Evolutionary conservation across 2,888 invertebrate species (phyloP).

Genomic region (Margaritifera margaritifera): DNA sequence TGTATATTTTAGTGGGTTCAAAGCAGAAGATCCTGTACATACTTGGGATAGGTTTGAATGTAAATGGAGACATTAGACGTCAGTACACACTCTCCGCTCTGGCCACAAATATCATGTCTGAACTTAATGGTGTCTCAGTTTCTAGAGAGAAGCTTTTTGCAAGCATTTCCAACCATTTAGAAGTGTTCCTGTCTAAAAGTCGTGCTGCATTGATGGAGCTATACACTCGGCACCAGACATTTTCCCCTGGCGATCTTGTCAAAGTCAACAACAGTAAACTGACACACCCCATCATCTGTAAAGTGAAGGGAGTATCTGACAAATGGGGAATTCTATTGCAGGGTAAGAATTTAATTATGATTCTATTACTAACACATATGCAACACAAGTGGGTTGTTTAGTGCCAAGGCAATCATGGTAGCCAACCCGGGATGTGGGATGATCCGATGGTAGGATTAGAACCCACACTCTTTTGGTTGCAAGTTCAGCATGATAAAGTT

Average conservation of each 20-base stretch:
- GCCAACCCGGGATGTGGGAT: too few species aligned
- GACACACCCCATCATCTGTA: neutral
- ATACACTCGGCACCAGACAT: conserved; percentile 1
- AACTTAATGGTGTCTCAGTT: conserved; percentile 31
- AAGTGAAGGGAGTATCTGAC: conserved; percentile 6
- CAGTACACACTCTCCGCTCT: conserved; percentile 27
- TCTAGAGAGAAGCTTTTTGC: conserved; percentile 43
- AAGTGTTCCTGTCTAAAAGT: conserved; percentile 20
- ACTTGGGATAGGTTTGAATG: conserved; percentile 51
- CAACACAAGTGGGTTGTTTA: neutral
- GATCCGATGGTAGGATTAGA: too few species aligned
- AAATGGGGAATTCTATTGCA: conserved; percentile 15
- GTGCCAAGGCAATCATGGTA: neutral
- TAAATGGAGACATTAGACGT: conserved; percentile 46
- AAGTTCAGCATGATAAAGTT: too few species aligned
- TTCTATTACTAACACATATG: neutral
- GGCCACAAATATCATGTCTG: conserved; percentile 47
- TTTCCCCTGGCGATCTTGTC: conserved; percentile 4
- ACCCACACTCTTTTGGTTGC: too few species aligned
- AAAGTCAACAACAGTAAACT: conserved; percentile 4
- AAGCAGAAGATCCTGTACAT: conserved; percentile 24
- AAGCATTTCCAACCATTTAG: conserved; percentile 37
- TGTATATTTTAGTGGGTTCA: conserved; percentile 6
- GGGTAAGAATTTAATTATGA: conserved; percentile 2
- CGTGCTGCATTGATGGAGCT: conserved; percentile 13